These are phyloP conservation scores for Muscidifurax raptorellus DNA, from an alignment of 1,140 invertebrate genomes.

Conservation along the genomic window DNA sequence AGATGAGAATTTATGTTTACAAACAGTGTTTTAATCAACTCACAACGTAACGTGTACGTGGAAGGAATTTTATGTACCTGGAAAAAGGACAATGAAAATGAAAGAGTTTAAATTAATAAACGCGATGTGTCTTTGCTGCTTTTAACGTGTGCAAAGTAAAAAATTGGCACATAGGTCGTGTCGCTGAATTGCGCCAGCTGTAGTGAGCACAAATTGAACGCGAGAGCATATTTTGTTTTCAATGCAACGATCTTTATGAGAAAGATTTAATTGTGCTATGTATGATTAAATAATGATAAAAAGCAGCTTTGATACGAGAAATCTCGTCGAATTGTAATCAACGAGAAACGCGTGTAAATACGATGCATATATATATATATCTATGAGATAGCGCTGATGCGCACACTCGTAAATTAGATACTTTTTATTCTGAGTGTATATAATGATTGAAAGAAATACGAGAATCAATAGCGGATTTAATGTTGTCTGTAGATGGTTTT, in stretches of 20 bases:
- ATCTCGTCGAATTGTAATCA: background rate
- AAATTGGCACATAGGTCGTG: background rate
- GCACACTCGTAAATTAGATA: slow-evolving; percentile 37
- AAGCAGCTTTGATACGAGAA: background rate
- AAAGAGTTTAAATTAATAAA: slow-evolving; percentile 6
- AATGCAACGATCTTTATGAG: background rate
- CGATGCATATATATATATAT: slow-evolving; percentile 28
- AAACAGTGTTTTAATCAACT: slow-evolving; percentile 17
- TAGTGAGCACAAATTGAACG: slow-evolving; percentile 20
- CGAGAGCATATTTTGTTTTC: slow-evolving; percentile 18
- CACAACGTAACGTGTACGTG: background rate
- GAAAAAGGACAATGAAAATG: background rate
- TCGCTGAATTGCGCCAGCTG: background rate
- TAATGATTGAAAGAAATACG: slow-evolving; percentile 38
- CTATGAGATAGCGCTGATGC: background rate
- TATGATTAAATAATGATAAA: background rate
- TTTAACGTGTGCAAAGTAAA: background rate
- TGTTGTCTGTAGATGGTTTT: slow-evolving; percentile 54
- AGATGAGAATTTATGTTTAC: background rate
- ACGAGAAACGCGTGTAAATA: slow-evolving; percentile 41
- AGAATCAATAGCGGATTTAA: slow-evolving; percentile 32
- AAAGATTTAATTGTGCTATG: slow-evolving; percentile 19
- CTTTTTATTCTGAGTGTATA: slow-evolving; percentile 49
- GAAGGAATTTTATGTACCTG: slow-evolving; percentile 24
- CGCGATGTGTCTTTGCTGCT: background rate